Evolutionary conservation across 92 coral and sea anemone species (phyloP).

Genomic region (Desmophyllum pertusum): DNA sequence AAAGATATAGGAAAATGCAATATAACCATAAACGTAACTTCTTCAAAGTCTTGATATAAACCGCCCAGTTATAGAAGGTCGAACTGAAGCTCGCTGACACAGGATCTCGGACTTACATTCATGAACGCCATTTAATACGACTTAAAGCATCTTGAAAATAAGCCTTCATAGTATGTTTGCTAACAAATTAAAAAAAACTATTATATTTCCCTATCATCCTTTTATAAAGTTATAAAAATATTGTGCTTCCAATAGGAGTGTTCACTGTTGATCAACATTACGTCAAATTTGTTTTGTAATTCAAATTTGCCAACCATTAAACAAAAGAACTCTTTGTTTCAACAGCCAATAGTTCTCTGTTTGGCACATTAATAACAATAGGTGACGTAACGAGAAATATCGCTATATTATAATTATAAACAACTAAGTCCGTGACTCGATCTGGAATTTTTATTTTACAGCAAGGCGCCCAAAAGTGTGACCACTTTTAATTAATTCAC

Average conservation of each 20-base stretch:
- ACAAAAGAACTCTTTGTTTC: no score
- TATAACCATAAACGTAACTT: not conserved
- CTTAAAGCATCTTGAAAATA: not conserved
- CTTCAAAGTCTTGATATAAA: not conserved
- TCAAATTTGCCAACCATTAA: no score
- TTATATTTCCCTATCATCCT: not conserved
- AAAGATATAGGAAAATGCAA: not conserved
- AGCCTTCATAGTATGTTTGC: not conserved
- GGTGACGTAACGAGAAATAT: no score
- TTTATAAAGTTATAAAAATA: conserved; percentile 23
- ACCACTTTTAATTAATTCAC: no score
- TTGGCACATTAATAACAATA: no score
- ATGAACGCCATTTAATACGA: not conserved
- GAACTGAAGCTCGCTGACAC: not conserved
- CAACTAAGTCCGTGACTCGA: not conserved
- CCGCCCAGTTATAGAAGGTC: not conserved
- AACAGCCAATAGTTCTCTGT: no score
- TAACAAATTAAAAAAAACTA: not conserved
- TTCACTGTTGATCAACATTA: no score
- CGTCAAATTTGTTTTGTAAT: no score
- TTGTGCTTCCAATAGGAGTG: not conserved
- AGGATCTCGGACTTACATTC: not conserved
- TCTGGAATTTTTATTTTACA: no score
- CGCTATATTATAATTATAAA: not conserved
- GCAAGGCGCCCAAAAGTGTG: no score